Base-by-base conservation (phyloP, 2,888 invertebrate genomes). In the Ophion slaviceki region DNA sequence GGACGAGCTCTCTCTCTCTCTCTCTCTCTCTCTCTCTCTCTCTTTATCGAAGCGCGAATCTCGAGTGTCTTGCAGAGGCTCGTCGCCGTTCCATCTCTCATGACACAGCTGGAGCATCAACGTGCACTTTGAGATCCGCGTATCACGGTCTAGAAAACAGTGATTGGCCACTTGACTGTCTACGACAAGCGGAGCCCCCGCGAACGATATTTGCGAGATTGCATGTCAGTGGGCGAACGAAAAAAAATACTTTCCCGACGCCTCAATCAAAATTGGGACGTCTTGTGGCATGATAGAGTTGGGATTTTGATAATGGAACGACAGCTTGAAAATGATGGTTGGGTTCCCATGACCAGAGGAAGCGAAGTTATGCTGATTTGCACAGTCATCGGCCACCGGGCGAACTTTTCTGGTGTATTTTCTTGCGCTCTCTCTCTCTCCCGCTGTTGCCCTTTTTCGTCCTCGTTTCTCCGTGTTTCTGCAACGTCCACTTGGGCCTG, bases 51-150 rank as follows among this genome's bases (percentile, higher is more conserved):
- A 47, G 14, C 72, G 84, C 80, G 40, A 76, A 77, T 84, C 77
- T 47, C 66, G 40, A 53, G 68, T 59, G 80, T 64, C 24, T 40
- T 68, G 2, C 28, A 59, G 72, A 40, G 47, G 61, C 32, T 61
- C 72, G 72, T 62, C 71, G 53, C 20, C 66, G 71, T 66, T 77
- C 80, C 32, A 71, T 81, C 53, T 40, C 62, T 28, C 53, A 17
- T 61, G 67, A 61, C 66, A 64, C 75, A 59, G 64, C 32, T 47
- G 72, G 66, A 72, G 66, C 1, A 20, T 68, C 81, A 47, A 61
- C 10, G 62, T 57, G 14, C 74, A 77, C 74, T 81, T 47, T 74
- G 32, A 40, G 80, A 64, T 71, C 72, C 81, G 57, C 80, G 57
- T 80, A 81, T 81, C 78, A 74, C 72, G 66, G 36, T 76, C 71